Evolutionary conservation across 35 echinoderm and acorn worm genomes (phyloP), one percentile per base, ranked within the genome.

Genomic region (Apostichopus parvimensis): DNA sequence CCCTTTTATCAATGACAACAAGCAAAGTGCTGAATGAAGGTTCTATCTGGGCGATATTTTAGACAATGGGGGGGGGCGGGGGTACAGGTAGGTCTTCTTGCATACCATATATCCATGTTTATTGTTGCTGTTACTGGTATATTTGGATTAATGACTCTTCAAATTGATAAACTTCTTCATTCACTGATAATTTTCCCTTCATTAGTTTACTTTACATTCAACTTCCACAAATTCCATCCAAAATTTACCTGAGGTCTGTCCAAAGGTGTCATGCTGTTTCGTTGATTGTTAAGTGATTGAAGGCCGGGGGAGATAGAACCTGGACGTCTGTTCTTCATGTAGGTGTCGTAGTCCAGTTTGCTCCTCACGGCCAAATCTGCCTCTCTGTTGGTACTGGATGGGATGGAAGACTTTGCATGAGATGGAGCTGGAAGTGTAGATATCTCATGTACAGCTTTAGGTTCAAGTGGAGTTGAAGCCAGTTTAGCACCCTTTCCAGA

Each of bases 261-360:
- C 25, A 90, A 25, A 53, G 75, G 7, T 87, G 73, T 86, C 15
- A 22, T 73, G 71, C 13, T 28, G 71, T 55, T 10, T 53, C n/a
- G 26, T 73, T 73, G 70, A 21, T 15, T 17, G 18, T 15, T 1
- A 18, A 21, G 10, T 73, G 70, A 21, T 6, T 73, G 70, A 73
- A 73, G 13, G 1, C 82, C 84, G 1, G 95, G 95, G n/a, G 95
- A 94, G 56, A 90, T 94, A 9, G 97, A 98, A 18, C 97, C 97
- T 12, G 97, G 97, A 54, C 97, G 79, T 82, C 97, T 89, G 66
- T 98, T 98, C 88, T 90, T 87, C 28, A 98, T 55, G 80, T 98
- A 98, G 6, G 93, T 94, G 62, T 98, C 97, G 73, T 92, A 98
- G 57, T 98, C 97, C n/a, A 98, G 26, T 56, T 73, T 90, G 71